Percentiles rank a stretch among this genome's conserved stretches.
Evolutionary conservation across 2,797 vertebrate genomes (phyloP).

Genomic region (Hydrolagus colliei): DNA sequence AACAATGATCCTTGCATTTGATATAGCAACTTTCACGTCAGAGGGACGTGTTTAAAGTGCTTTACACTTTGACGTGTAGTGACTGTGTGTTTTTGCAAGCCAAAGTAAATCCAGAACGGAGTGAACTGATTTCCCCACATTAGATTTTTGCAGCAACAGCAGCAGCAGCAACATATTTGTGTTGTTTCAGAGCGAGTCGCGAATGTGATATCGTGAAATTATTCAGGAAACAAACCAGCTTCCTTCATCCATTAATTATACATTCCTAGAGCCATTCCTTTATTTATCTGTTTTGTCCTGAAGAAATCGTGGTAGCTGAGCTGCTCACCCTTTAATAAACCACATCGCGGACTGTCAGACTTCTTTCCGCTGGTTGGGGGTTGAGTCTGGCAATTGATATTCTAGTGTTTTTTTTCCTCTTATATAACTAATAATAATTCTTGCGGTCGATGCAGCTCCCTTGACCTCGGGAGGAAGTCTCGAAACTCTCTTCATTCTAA

Average conservation of each 20-base stretch:
- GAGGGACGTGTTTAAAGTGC: neutral
- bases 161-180: too few relatives aligned
- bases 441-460: too few relatives aligned
- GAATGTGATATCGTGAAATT: conserved; percentile 5
- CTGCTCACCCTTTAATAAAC: neutral
- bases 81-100: neutral
- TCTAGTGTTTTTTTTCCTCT: too few relatives aligned
- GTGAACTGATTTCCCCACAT: neutral
- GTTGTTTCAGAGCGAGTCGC: neutral
- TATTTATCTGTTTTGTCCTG: neutral
- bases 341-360: neutral
- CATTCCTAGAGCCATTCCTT: conserved; percentile 9
- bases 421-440: too few relatives aligned
- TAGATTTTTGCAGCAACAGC: too few relatives aligned
- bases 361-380: neutral
- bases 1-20: too few relatives aligned
- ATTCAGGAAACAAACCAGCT: neutral
- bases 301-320: neutral
- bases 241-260: conserved; percentile 19
- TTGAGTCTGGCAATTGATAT: neutral
- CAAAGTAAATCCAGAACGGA: neutral
- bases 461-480: too few relatives aligned
- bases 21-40: too few relatives aligned
- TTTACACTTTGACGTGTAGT: neutral
- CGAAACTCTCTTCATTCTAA: too few relatives aligned